A percentile compares a stretch with the other conserved stretches of the same genome.
Evolutionary conservation across 2,113 vertebrate species (phyloP).

Genomic region (Polyodon spathula): DNA sequence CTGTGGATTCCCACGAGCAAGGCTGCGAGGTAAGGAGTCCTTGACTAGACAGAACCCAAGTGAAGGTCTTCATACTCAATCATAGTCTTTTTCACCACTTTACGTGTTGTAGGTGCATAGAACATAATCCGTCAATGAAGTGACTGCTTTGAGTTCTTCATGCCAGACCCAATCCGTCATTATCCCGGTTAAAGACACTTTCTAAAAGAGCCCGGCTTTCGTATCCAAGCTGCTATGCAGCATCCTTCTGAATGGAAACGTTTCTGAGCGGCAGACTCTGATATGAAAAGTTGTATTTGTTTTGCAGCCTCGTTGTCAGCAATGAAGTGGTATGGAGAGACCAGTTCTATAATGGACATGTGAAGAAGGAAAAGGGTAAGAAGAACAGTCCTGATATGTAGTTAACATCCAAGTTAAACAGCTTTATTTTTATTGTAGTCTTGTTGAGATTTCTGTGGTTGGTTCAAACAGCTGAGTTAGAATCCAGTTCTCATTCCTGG

Average conservation of each 20-base stretch:
- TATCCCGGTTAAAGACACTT: too few relatives aligned
- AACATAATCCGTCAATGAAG: neutral
- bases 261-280: too few relatives aligned
- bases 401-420: slow-evolving; percentile 3
- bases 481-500: too few relatives aligned
- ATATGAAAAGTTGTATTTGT: slow-evolving; percentile 18
- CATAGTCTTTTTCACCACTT: neutral
- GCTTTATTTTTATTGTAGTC: neutral
- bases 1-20: slow-evolving; percentile 70
- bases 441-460: too few relatives aligned
- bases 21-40: slow-evolving; percentile 55
- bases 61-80: slow-evolving; percentile 10
- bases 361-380: slow-evolving; percentile 66
- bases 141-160: slow-evolving; percentile 11
- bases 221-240: too few relatives aligned
- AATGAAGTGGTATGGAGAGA: slow-evolving; percentile 59
- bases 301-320: slow-evolving; percentile 61
- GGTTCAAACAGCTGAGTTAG: too few relatives aligned
- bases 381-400: slow-evolving; percentile 4
- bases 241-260: too few relatives aligned
- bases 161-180: too few relatives aligned
- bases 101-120: neutral
- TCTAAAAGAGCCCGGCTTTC: too few relatives aligned
- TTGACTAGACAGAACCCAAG: slow-evolving; percentile 15
- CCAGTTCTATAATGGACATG: slow-evolving; percentile 57